Evolutionary conservation across 2,888 invertebrate genomes (phyloP).

Genomic region (Tolmerus cingulatus): DNA sequence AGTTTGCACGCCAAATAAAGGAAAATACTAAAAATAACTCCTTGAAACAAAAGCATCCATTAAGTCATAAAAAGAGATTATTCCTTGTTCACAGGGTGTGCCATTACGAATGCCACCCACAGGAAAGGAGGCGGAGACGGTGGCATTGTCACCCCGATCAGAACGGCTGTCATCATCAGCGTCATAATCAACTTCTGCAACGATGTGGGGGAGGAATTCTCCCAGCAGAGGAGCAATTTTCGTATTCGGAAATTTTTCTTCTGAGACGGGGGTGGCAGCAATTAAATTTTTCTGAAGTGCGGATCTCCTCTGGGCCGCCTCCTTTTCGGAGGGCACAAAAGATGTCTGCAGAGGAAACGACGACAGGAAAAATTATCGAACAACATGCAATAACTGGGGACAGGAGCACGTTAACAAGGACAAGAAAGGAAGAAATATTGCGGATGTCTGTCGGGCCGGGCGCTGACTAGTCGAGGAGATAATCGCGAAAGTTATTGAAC

Average conservation of each 20-base stretch:
- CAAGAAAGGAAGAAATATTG: slow-evolving; percentile 1
- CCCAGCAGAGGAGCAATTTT: background rate
- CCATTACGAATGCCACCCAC: background rate
- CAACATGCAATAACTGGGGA: slow-evolving; percentile 21
- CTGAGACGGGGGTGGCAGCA: background rate
- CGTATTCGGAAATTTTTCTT: background rate
- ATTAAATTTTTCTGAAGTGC: background rate
- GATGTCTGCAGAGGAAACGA: background rate
- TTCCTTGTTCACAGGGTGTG: background rate
- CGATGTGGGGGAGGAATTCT: background rate
- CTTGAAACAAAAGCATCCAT: background rate
- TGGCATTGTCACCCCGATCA: background rate
- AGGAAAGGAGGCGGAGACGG: background rate
- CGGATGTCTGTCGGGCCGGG: slow-evolving; percentile 3
- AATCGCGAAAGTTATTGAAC: slow-evolving; percentile 42
- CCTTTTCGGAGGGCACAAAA: background rate
- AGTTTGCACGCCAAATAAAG: background rate
- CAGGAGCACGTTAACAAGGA: background rate
- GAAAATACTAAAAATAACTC: background rate
- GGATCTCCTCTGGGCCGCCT: background rate
- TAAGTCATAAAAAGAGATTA: background rate
- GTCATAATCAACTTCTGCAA: background rate
- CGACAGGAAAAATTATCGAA: background rate
- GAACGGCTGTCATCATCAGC: background rate
- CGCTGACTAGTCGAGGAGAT: slow-evolving; percentile 38